Percentiles rank a stretch among this genome's conserved stretches.
phyloP scores from a whole-genome alignment of 2,113 vertebrate genomes.

The Recurvirostra avosetta region DNA sequence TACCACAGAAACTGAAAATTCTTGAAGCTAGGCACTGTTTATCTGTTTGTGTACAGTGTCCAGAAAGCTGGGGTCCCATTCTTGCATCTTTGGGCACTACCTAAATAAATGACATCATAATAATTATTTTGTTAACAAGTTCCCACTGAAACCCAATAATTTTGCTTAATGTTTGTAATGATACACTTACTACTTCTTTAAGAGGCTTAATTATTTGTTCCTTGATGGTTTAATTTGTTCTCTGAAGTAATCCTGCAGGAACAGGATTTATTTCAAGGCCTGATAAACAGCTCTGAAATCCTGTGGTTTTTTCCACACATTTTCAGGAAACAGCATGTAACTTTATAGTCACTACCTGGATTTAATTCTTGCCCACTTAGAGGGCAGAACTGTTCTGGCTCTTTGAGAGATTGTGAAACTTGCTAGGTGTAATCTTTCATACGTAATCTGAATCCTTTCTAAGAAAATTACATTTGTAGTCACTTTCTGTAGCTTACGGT shows the following conservation, averaged over 20 bases:
- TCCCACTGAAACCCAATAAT: background rate
- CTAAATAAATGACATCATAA: background rate
- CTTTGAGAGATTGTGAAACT: background rate
- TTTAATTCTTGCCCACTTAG: background rate
- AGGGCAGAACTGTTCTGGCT: background rate
- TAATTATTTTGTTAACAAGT: background rate
- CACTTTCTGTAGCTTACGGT: background rate
- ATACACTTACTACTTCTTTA: background rate
- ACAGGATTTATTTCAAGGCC: background rate
- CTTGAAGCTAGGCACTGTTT: background rate
- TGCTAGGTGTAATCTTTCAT: background rate
- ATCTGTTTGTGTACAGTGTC: background rate
- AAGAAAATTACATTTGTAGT: background rate
- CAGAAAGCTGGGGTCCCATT: background rate
- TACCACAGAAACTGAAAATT: background rate
- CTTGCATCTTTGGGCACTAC: background rate
- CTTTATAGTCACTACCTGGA: background rate
- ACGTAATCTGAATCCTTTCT: background rate
- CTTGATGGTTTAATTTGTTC: background rate
- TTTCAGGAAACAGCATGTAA: background rate
- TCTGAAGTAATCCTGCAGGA: background rate
- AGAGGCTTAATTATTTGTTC: constrained; percentile 9
- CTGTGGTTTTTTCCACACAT: background rate
- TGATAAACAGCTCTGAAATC: background rate
- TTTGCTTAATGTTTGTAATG: background rate